Base-by-base conservation (phyloP, 2,888 invertebrate species). In the Beris chalybata region DNA sequence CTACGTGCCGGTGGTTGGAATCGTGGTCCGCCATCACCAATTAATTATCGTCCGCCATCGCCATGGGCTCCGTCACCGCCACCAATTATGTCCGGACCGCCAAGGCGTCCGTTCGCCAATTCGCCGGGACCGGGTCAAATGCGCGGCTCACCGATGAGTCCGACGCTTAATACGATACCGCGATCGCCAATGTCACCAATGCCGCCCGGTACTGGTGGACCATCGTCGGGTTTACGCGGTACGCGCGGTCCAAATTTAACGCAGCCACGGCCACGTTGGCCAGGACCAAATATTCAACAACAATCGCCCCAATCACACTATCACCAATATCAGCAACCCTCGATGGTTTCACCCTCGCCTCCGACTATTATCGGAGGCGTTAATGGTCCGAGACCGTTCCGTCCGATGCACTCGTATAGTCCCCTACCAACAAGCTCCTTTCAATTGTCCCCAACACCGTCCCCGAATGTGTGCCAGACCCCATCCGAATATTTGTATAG, bases 11-110 rank as follows among this genome's bases (percentile, higher is more conserved):
- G 78, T 22, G 13, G 44, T 43, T 76, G 80, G 71, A 72, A 72
- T 73, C 76, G 78, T 75, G 77, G 81, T 74, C 82, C 84, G 75
- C 87, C 88, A 58, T 85, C 86, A 50, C 82, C 84, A 3, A 85
- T 87, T 70, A 85, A 88, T 74, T 91, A 87, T 79, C 86, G 90
- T 44, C 88, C 91, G 43, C 87, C 89, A 12, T 90, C 91, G 45
- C 90, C 91, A 57, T 91, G 90, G 84, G 79, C 87, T 7, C 88
- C 89, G 1, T 88, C 89, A 72, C 89, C 90, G 1, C 89, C 89
- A n/a, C 89, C 89, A 4, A 84, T 87, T 69, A 86, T 88, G 73
- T 85, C 88, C 57, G 86, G 86, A 55, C 85, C 85, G 29, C 81
- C 85, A 71, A 84, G 84, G 74, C 83, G 71, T 76, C 82, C 73